These are phyloP conservation scores for Zelostemma sp. DNA, from an alignment of 1,140 invertebrate genomes.

Conservation along the genomic window DNA sequence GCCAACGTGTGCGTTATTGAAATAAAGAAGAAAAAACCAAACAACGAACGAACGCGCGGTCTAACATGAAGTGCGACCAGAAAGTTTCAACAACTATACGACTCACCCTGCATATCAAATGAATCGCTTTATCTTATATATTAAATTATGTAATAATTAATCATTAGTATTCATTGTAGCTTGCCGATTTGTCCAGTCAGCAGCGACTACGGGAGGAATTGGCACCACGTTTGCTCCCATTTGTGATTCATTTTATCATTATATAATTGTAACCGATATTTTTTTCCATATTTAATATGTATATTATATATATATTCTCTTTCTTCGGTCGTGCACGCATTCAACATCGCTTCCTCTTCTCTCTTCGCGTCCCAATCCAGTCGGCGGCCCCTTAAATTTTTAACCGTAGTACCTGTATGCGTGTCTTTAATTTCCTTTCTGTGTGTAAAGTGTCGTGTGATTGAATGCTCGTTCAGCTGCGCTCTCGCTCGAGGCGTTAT, in stretches of 20 bases:
- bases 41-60: conserved; percentile 33
- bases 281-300: conserved; percentile 29
- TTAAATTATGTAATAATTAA: conserved; percentile 40
- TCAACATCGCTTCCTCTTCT: conserved; percentile 11
- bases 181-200: conserved; percentile 26
- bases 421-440: not conserved
- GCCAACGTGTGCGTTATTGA: no score
- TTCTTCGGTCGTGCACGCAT: conserved; percentile 15
- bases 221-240: conserved; percentile 69
- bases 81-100: conserved; percentile 65
- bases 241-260: conserved; percentile 30
- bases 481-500: conserved; percentile 9
- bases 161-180: conserved; percentile 36
- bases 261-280: conserved; percentile 31
- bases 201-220: conserved; percentile 63
- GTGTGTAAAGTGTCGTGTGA: not conserved
- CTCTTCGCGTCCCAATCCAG: conserved; percentile 3
- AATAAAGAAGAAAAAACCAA: no score
- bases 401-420: not conserved
- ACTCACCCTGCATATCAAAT: conserved; percentile 64
- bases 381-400: not conserved
- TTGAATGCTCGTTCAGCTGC: conserved; percentile 8
- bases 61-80: conserved; percentile 67
- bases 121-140: conserved; percentile 49
- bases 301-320: conserved; percentile 38